These are phyloP conservation scores for Perithous albicinctus DNA, from an alignment of 2,888 invertebrate species.

Conservation along the genomic window DNA sequence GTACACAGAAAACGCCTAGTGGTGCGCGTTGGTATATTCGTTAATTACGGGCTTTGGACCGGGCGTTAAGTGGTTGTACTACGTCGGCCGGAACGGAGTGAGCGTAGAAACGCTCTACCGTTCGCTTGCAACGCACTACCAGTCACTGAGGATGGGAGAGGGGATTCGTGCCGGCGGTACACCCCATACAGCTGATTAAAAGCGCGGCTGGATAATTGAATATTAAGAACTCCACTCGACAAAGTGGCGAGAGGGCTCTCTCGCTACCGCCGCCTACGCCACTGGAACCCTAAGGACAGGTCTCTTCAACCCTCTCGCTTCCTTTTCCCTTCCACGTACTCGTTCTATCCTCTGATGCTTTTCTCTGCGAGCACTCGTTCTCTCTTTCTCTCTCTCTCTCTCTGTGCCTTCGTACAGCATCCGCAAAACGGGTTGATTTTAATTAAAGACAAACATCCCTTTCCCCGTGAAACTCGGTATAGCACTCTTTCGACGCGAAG, in stretches of 20 bases:
- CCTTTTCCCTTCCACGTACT: constrained; percentile 25
- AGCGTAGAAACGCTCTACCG: constrained; percentile 41
- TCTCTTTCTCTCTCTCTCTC: too few relatives aligned
- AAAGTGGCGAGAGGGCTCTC: constrained; percentile 71
- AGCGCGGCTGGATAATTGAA: constrained; percentile 80
- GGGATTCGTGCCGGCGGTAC: constrained; percentile 37
- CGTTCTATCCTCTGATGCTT: constrained; percentile 29
- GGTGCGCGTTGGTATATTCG: constrained; percentile 34
- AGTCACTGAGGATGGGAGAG: constrained; percentile 41
- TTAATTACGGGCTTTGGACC: constrained; percentile 53
- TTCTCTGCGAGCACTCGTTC: constrained; percentile 36
- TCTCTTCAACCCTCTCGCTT: constrained; percentile 31
- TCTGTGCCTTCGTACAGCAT: constrained; percentile 36
- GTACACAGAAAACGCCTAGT: neutral
- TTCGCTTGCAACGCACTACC: constrained; percentile 30
- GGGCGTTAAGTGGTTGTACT: constrained; percentile 58
- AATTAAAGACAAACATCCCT: constrained; percentile 83
- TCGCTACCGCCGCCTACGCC: neutral
- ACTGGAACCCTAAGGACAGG: constrained; percentile 9
- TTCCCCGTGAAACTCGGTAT: constrained; percentile 50
- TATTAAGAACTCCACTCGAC: constrained; percentile 80
- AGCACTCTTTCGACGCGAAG: constrained; percentile 21
- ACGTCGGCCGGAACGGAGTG: constrained; percentile 18
- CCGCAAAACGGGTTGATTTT: constrained; percentile 77
- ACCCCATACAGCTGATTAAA: constrained; percentile 78